Conservation (phyloP, 2,797 vertebrate species). For the Mormyrops attenuatus region DNA sequence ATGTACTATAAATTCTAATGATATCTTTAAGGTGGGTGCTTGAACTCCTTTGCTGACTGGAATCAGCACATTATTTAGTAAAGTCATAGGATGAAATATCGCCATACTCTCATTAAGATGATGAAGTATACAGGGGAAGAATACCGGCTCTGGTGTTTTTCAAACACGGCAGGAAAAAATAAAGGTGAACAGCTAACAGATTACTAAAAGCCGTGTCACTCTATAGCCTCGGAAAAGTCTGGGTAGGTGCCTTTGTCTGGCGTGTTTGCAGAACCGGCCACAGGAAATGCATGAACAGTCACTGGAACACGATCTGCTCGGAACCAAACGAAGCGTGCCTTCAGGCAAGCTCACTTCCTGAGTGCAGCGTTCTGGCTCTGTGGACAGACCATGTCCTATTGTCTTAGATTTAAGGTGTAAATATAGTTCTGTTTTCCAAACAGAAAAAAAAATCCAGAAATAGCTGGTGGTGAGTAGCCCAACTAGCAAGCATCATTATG, state of each 20-base stretch:
- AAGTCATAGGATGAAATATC: not conserved
- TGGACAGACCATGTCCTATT: not conserved
- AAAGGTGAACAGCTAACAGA: not conserved
- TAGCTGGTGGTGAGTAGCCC: not conserved
- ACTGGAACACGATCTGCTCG: constrained; percentile 22
- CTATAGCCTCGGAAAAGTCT: constrained; percentile 1
- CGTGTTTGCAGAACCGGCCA: constrained; percentile 21
- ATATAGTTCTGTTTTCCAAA: not conserved
- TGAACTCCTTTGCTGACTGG: not conserved
- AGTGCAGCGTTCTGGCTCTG: not conserved
- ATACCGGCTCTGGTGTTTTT: constrained; percentile 4
- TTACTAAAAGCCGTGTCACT: not conserved
- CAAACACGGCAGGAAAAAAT: not conserved
- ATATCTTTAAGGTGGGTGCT: not conserved
- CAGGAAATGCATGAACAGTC: constrained; percentile 8
- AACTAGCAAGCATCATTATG: not conserved
- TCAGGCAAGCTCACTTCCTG: constrained; percentile 20
- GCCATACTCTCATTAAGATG: not conserved
- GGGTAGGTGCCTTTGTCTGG: constrained; percentile 20
- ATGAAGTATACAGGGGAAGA: not conserved
- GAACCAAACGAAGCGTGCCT: constrained; percentile 20
- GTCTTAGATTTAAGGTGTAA: constrained; percentile 11
- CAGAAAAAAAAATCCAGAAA: not conserved
- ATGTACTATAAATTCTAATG: not conserved
- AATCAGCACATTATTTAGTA: not conserved